Evolutionary conservation across 2,888 invertebrate genomes (phyloP).

Genomic region (Lingula anatina): DNA sequence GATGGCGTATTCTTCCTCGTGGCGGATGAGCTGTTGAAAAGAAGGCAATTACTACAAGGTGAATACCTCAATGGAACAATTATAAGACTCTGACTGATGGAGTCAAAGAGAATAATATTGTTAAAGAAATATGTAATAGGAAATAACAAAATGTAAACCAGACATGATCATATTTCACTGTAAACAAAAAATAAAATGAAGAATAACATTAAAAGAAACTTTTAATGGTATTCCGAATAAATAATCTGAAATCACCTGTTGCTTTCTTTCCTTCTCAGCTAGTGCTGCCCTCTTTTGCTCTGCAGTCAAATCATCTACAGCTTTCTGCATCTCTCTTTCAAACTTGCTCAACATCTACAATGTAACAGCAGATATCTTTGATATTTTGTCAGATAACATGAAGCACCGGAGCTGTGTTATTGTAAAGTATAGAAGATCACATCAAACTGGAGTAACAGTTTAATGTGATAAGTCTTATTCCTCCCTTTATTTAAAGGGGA

Average conservation of each 20-base stretch:
- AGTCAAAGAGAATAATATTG: too few species aligned
- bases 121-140: too few species aligned
- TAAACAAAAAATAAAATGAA: not conserved
- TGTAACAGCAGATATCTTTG: not conserved
- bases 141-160: too few species aligned
- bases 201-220: not conserved
- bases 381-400: too few species aligned
- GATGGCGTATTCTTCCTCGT: not conserved
- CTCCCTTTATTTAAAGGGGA: too few species aligned
- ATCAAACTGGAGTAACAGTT: too few species aligned
- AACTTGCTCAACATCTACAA: conserved; percentile 30
- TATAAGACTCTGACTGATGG: too few species aligned
- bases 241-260: conserved; percentile 23
- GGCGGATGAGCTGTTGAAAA: too few species aligned
- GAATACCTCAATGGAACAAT: too few species aligned
- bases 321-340: conserved; percentile 28
- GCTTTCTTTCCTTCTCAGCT: conserved; percentile 18
- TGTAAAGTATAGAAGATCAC: not conserved
- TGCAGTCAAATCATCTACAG: conserved; percentile 24
- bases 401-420: too few species aligned
- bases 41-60: too few species aligned
- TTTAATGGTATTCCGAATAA: not conserved
- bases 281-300: conserved; percentile 29
- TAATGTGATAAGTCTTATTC: too few species aligned
- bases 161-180: not conserved